Evolutionary conservation across 2,113 vertebrate genomes (phyloP).

Genomic region (Pelvicachromis taeniatus): DNA sequence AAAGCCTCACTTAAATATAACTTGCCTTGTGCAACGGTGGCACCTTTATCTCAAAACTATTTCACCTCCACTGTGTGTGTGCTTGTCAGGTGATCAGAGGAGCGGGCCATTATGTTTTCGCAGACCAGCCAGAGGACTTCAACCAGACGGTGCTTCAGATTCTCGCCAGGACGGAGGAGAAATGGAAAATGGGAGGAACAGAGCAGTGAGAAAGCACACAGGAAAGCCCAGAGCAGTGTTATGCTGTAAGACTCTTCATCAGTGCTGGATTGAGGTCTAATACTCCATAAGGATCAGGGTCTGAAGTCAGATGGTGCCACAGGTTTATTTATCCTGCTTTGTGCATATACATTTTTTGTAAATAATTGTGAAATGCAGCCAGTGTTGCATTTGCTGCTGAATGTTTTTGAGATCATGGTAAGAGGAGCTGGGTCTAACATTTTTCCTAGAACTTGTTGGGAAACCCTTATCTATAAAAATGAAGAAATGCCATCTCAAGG

Average conservation of each 20-base stretch:
- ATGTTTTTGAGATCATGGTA: background rate
- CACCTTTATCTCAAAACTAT: background rate
- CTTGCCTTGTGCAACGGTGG: background rate
- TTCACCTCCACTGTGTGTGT: background rate
- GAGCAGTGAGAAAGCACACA: background rate
- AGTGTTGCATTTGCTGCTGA: background rate
- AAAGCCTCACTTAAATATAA: no score
- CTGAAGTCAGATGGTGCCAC: background rate
- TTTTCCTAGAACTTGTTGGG: slow-evolving; percentile 14
- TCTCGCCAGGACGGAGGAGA: slow-evolving; percentile 70
- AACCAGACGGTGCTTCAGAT: slow-evolving; percentile 87
- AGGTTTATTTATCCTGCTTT: background rate
- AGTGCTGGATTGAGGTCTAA: background rate
- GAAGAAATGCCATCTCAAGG: background rate
- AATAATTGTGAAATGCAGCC: slow-evolving; percentile 37
- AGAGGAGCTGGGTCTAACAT: background rate
- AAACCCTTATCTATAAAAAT: background rate
- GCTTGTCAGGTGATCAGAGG: slow-evolving; percentile 84
- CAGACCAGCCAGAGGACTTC: slow-evolving; percentile 93
- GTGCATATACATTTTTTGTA: slow-evolving; percentile 32
- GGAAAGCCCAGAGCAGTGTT: background rate
- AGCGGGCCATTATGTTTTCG: slow-evolving; percentile 93
- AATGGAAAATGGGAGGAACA: background rate
- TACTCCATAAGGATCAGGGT: background rate
- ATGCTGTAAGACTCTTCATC: background rate